Evolutionary conservation across 2,113 vertebrate genomes (phyloP).

Genomic region (Lipotes vexillifer): DNA sequence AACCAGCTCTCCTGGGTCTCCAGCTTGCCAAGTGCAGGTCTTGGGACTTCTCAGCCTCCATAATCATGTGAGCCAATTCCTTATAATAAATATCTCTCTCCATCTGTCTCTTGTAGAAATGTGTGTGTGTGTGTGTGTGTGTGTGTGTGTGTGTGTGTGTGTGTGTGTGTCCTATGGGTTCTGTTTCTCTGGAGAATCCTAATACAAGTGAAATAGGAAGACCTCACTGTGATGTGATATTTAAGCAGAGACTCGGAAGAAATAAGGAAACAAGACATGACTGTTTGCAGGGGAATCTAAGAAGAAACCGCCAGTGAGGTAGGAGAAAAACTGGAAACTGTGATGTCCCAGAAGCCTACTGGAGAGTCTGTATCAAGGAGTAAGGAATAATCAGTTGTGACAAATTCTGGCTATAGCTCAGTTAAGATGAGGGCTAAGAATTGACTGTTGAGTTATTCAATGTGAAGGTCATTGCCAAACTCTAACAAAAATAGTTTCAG

Average conservation of each 20-base stretch:
- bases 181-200: neutral
- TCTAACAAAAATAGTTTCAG: neutral
- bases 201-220: neutral
- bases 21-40: neutral
- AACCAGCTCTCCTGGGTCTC: neutral
- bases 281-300: neutral
- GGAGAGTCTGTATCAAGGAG: neutral
- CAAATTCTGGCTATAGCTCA: neutral
- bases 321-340: neutral
- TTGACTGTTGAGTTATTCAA: neutral
- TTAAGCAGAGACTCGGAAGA: neutral
- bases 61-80: neutral
- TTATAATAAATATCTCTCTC: neutral
- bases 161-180: neutral
- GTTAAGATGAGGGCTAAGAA: neutral
- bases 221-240: neutral
- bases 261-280: neutral
- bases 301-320: neutral
- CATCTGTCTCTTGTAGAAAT: neutral
- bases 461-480: neutral
- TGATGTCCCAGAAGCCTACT: neutral
- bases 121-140: fast-evolving
- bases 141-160: fast-evolving
- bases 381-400: neutral
- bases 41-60: neutral